Conservation (phyloP, 2,888 invertebrate species). For the Sinohyriopsis cumingii region DNA sequence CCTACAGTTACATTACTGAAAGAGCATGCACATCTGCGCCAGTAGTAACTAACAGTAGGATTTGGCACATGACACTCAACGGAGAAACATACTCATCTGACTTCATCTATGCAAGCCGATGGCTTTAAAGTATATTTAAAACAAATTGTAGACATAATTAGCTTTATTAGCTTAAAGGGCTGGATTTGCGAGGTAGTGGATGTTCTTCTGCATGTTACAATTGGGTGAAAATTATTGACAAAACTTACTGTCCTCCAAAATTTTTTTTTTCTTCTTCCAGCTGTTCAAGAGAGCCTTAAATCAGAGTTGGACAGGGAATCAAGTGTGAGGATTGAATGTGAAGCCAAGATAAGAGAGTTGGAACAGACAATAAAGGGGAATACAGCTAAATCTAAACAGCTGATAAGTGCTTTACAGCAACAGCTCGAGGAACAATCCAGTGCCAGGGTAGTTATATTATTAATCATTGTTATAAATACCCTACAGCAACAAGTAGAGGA, state of each 20-base stretch:
- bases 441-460: slow-evolving; percentile 60
- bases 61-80: no score
- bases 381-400: slow-evolving; percentile 67
- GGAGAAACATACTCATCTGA: no score
- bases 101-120: no score
- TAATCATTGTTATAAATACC: no score
- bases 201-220: background rate
- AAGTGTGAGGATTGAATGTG: slow-evolving; percentile 54
- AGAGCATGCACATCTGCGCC: no score
- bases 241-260: background rate
- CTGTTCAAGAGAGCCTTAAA: slow-evolving; percentile 65
- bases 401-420: slow-evolving; percentile 65
- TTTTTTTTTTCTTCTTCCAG: slow-evolving; percentile 17
- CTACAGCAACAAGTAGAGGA: background rate
- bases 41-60: no score
- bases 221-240: background rate
- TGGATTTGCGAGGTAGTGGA: no score
- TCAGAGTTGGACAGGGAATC: slow-evolving; percentile 69
- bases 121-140: no score
- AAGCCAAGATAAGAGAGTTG: slow-evolving; percentile 59
- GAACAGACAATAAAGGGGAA: slow-evolving; percentile 63
- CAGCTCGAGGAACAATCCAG: slow-evolving; percentile 69
- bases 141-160: no score
- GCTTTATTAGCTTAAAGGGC: no score
- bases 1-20: no score